Base-by-base conservation (phyloP, 2,888 invertebrate genomes). In the Yponomeuta plumbellus region DNA sequence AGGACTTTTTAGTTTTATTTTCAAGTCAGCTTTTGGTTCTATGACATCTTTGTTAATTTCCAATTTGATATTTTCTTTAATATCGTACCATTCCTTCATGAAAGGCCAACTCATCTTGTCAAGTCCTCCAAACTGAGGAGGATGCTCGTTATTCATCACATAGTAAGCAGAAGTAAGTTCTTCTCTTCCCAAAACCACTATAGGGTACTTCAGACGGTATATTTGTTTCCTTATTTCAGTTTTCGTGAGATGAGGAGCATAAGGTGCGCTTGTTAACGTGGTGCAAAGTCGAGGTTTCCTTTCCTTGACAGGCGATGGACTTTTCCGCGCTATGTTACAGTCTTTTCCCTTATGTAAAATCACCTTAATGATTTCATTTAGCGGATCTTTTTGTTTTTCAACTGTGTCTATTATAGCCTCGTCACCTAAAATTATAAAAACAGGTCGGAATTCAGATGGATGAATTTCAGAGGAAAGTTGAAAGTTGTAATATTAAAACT, bases 101-200 rank as follows among this genome's bases (percentile, higher is more conserved):
- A 81, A 89, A 22, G 88, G 89, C 88, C 88, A 88, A 66, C 86
- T 78, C 21, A 81, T 79, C 68, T 82, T 70, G 63, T 84, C 76
- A 70, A 87, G 74, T 2, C 85, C 86, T 63, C 74, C 63, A 68
- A 87, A 87, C 68, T 90, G 87, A 2, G 79, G 76, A 44, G 76
- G 70, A 40, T 81, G 67, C 80, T 71, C 40, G 67, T 61, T 39
- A 85, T 74, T 71, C 77, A 69, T 23, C 81, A 66, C 4, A 70
- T 52, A 52, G 44, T 52, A 52, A 52, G 44, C 70, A 20, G 82
- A 79, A 71, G 79, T 80, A 10, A 86, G 66, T 73, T 87, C 80
- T 68, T 89, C 86, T 74, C 79, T 85, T n/a, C 76, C 83, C 70
- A 84, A 75, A 70, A 88, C 72, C 8, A 84, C 74, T 21, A 88